Base-by-base conservation (phyloP, 2,797 vertebrate genomes). In the Darevskia nairensis region DNA sequence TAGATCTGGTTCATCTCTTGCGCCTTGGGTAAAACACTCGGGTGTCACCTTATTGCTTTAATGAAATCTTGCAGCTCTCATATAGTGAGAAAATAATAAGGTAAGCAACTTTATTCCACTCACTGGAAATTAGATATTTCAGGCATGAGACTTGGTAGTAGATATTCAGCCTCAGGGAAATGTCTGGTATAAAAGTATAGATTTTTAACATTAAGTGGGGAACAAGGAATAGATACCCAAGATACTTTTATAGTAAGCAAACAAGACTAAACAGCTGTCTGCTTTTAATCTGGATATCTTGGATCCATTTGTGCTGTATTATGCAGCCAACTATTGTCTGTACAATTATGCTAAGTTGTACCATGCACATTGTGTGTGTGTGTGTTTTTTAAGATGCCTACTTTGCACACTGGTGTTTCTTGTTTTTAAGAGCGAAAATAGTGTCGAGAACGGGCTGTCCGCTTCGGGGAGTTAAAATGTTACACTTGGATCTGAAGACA, bases 41-140 rank as follows among this genome's bases (percentile, higher is more conserved):
- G 76, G 69, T 80, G 44, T 90, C 90, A 87, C 72, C 82, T 94
- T 90, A 83, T 69, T 92, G 21, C 86, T 92, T 10, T 84, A 87
- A 92, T 91, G 76, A 89, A 92, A 84, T 90, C 90, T 89, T 86
- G 91, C 91, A 89, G 91, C 88, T 93, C 75, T 92, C 84, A 93
- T 91, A 90, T 94, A 90, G 84, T 91, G 50, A 89, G 84, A 79
- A 80, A 61, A 74, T 81, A 93, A 91, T 92, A 89, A 89, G 66
- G 32, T 93, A 89, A 90, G 27, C 83, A 91, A 88, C n/a, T 86
- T 90, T 91, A 86, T 93, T 94, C 92, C 81, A 88, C 94, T 29
- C 77, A 35, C 23, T 92, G 88, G 78, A 93, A 95, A 93, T 88
- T 88, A 91, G 88, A 85, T 72, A 64, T 68, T 86, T 91, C 84